A percentile compares a stretch with the other conserved stretches of the same genome.
Evolutionary conservation across 1,140 invertebrate genomes (phyloP).

Genomic region (Patella vulgata): DNA sequence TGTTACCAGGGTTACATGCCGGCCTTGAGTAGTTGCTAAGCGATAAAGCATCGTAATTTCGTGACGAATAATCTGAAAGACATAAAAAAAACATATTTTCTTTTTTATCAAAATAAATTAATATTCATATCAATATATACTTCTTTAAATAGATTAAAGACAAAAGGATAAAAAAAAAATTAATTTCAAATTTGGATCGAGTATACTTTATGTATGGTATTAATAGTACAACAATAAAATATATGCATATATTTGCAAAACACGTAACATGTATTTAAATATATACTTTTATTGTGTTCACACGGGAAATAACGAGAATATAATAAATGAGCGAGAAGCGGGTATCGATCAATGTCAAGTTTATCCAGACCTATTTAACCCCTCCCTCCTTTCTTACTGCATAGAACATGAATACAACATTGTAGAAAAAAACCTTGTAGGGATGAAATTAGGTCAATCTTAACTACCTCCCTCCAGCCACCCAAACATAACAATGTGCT

Average conservation of each 20-base stretch:
- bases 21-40: conserved; percentile 74
- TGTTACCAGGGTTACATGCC: conserved; percentile 70
- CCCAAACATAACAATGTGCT: too few species aligned
- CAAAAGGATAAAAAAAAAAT: conserved; percentile 8
- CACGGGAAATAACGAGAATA: conserved; percentile 3
- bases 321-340: background rate
- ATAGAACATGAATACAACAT: too few species aligned
- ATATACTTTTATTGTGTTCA: conserved; percentile 5
- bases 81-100: background rate
- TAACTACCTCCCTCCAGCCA: too few species aligned
- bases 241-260: too few species aligned
- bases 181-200: too few species aligned
- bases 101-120: background rate
- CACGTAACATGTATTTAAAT: too few species aligned
- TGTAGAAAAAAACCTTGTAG: too few species aligned
- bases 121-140: conserved; percentile 6
- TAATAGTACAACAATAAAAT: too few species aligned
- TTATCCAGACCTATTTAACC: too few species aligned
- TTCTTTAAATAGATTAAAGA: background rate
- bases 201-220: too few species aligned
- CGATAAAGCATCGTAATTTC: conserved; percentile 80
- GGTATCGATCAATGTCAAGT: background rate
- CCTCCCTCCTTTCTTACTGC: too few species aligned
- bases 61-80: conserved; percentile 54
- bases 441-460: too few species aligned